Evolutionary conservation across 2,888 invertebrate genomes (phyloP).

Genomic region (Zootermopsis nevadensis): DNA sequence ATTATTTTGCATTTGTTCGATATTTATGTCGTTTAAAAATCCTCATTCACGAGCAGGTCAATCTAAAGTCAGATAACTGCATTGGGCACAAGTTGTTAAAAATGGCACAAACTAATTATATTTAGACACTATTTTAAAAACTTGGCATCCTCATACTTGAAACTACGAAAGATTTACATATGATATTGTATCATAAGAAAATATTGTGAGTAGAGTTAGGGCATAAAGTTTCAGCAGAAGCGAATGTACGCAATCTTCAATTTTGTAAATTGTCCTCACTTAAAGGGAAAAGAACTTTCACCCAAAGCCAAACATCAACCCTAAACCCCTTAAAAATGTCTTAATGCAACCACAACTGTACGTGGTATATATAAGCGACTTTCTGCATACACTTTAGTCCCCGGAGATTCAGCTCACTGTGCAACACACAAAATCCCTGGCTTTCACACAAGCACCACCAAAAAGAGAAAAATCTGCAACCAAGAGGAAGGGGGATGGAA

Average conservation of each 20-base stretch:
- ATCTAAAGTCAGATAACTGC: no score
- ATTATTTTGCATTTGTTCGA: no score
- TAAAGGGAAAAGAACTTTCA: background rate
- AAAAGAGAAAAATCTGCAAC: background rate
- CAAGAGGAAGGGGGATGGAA: background rate
- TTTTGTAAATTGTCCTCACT: background rate
- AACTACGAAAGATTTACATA: no score
- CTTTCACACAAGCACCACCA: conserved; percentile 14
- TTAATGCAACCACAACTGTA: background rate
- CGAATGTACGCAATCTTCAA: background rate
- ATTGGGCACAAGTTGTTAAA: no score
- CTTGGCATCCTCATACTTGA: no score
- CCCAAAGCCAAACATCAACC: background rate
- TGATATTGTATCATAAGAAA: no score
- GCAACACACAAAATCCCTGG: conserved; percentile 7
- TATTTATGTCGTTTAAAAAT: no score
- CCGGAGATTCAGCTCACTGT: background rate
- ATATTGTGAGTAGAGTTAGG: no score
- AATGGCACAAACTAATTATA: no score
- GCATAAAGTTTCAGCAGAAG: background rate
- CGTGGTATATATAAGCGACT: background rate
- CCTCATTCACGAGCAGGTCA: no score
- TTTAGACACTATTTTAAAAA: no score
- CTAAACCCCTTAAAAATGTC: background rate
- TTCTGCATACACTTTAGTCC: conserved; percentile 6